Evolutionary conservation across 2,888 invertebrate genomes (phyloP).

Genomic region (Orchesellides sinensis): DNA sequence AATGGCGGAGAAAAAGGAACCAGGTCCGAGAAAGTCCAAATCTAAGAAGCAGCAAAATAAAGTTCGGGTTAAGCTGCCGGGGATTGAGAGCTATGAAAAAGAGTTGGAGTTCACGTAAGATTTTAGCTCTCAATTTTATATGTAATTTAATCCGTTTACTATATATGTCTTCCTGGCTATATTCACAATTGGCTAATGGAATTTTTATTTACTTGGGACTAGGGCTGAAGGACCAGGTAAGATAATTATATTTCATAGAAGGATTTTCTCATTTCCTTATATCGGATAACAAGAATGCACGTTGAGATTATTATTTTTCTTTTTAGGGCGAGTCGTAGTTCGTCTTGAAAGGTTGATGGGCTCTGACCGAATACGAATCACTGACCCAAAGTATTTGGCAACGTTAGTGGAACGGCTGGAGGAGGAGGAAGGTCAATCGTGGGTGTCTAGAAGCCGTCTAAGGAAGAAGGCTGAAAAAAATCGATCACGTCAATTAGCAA

Average conservation of each 20-base stretch:
- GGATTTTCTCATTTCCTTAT: not conserved
- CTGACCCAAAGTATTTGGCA: conserved; percentile 84
- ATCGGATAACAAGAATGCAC: not conserved
- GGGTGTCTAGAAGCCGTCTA: conserved; percentile 82
- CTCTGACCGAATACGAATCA: conserved; percentile 82
- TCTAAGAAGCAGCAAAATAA: too few relatives aligned
- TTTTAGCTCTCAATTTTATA: not conserved
- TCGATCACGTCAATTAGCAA: conserved; percentile 70
- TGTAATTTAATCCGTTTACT: not conserved
- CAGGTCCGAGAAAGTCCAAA: not conserved
- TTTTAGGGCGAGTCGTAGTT: conserved; percentile 70
- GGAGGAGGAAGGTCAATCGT: conserved; percentile 82
- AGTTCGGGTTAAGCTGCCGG: conserved; percentile 70
- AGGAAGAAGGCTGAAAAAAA: conserved; percentile 78
- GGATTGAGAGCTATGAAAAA: conserved; percentile 72
- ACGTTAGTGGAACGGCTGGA: conserved; percentile 82
- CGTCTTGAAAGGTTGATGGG: conserved; percentile 85
- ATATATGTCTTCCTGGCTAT: too few relatives aligned
- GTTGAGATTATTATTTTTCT: not conserved
- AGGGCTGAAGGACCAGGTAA: conserved; percentile 68
- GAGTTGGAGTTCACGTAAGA: conserved; percentile 71
- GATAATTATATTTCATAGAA: not conserved
- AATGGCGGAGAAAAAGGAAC: conserved; percentile 2
- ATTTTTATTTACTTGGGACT: not conserved
- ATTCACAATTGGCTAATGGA: not conserved